Evolutionary conservation across 2,113 vertebrate genomes (phyloP).

Genomic region (Pavo muticus): DNA sequence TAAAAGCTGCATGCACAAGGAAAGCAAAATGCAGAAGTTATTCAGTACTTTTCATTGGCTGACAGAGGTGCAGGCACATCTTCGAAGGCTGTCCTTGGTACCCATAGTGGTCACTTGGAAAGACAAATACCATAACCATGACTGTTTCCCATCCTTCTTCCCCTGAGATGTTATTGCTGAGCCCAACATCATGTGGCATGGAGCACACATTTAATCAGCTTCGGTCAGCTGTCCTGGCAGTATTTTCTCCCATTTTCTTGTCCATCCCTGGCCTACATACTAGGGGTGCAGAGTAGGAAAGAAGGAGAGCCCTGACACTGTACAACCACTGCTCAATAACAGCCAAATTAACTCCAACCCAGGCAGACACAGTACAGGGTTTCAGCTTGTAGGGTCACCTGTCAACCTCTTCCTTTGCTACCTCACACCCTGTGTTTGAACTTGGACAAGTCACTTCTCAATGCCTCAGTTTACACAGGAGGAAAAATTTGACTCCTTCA

Average conservation of each 20-base stretch:
- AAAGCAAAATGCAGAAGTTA: neutral
- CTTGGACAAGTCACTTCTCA: neutral
- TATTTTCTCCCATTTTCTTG: neutral
- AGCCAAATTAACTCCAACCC: neutral
- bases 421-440: neutral
- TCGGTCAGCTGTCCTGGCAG: neutral
- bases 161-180: neutral
- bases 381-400: neutral
- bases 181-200: neutral
- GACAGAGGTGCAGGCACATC: neutral
- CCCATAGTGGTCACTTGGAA: fast-evolving
- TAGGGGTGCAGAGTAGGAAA: neutral
- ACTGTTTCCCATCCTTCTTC: neutral
- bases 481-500: neutral
- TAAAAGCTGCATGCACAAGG: neutral
- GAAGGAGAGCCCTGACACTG: neutral
- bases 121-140: neutral
- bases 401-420: neutral
- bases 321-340: neutral
- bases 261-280: no score
- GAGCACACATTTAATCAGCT: neutral
- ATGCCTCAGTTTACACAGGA: neutral
- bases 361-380: neutral
- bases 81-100: neutral
- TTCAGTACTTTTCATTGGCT: neutral